These are phyloP conservation scores for Phlogophora meticulosa DNA, from an alignment of 2,888 invertebrate genomes.

Conservation along the genomic window DNA sequence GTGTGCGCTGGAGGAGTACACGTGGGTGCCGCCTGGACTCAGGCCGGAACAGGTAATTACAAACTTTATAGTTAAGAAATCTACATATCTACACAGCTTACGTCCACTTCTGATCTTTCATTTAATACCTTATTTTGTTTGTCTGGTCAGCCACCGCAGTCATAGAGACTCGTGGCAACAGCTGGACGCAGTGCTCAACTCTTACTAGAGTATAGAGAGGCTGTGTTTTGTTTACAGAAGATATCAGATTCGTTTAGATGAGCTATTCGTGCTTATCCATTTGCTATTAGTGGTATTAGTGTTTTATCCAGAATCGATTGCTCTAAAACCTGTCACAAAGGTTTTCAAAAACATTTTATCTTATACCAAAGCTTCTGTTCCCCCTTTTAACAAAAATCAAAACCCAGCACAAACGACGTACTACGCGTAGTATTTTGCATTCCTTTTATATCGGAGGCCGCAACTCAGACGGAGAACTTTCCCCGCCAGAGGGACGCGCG, in stretches of 20 bases:
- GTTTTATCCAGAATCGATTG: background rate
- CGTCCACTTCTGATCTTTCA: too few relatives aligned
- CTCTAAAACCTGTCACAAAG: background rate
- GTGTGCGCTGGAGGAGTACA: constrained; percentile 99
- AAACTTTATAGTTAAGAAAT: background rate
- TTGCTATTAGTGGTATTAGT: too few relatives aligned
- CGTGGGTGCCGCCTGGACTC: constrained; percentile 99
- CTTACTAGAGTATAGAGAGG: background rate
- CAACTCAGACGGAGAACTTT: constrained; percentile 36
- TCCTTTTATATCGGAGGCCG: constrained; percentile 27
- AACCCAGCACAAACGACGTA: constrained; percentile 39
- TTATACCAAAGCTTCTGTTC: background rate
- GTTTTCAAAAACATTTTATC: background rate
- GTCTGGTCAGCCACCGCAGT: too few relatives aligned
- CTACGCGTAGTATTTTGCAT: constrained; percentile 34
- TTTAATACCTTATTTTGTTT: too few relatives aligned
- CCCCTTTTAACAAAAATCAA: constrained; percentile 21
- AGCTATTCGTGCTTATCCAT: too few relatives aligned
- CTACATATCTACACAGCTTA: background rate
- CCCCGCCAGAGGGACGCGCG: constrained; percentile 27
- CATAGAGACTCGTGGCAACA: too few relatives aligned
- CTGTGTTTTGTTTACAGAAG: background rate
- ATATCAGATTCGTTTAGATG: background rate
- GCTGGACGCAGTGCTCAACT: too few relatives aligned
- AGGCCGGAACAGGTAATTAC: constrained; percentile 98